Evolutionary conservation across 2,797 vertebrate species (phyloP).

Genomic region (Poeciliopsis presidionis): DNA sequence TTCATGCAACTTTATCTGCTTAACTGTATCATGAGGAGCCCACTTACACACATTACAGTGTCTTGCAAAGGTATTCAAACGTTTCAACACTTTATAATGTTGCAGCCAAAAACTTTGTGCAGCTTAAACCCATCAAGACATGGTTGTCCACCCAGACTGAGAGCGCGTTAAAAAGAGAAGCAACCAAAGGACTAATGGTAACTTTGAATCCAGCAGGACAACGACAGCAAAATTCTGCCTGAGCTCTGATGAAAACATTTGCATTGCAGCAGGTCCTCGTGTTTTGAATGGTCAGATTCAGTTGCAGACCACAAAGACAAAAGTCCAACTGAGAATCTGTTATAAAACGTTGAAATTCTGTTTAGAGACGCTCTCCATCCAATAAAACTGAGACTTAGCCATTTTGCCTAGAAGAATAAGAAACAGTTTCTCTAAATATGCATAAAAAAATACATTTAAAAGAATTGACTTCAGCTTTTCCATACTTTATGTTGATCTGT

Average conservation of each 20-base stretch:
- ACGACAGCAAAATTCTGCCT: neutral
- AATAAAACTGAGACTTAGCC: neutral
- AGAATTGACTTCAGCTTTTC: neutral
- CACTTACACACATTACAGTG: slow-evolving; percentile 35
- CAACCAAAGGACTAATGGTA: neutral
- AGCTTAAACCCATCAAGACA: neutral
- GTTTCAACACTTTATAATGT: neutral
- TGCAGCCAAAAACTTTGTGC: neutral
- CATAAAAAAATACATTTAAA: neutral
- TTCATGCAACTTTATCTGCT: slow-evolving; percentile 65
- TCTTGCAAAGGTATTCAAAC: neutral
- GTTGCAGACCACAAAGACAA: neutral
- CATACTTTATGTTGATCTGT: neutral
- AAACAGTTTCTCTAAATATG: neutral
- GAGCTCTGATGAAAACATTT: neutral
- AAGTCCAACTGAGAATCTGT: neutral
- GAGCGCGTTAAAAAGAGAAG: neutral
- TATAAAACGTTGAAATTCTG: neutral
- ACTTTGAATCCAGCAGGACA: neutral
- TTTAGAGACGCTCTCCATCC: neutral
- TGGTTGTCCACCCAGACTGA: no score
- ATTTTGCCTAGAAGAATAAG: neutral
- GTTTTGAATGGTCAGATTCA: neutral
- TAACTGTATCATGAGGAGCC: slow-evolving; percentile 68
- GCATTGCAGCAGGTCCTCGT: neutral